A percentile compares a stretch with the other conserved stretches of the same genome.
These are phyloP conservation scores for Nymphicus hollandicus DNA, from an alignment of 2,113 vertebrate species.

Conservation along the genomic window DNA sequence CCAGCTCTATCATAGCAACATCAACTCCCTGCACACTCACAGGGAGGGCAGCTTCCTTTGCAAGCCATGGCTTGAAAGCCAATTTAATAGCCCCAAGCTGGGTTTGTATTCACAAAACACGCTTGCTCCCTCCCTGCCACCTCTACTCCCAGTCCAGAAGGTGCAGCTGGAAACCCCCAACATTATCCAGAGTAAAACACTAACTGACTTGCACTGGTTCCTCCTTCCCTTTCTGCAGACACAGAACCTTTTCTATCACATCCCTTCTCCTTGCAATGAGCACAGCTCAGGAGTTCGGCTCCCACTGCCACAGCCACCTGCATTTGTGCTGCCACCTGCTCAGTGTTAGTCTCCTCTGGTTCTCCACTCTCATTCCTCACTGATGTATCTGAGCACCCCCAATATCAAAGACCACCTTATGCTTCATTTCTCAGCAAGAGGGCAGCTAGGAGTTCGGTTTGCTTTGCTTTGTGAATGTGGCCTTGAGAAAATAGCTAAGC, in stretches of 20 bases:
- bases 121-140: neutral
- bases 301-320: neutral
- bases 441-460: neutral
- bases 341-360: neutral
- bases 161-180: neutral
- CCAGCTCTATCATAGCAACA: fast-evolving
- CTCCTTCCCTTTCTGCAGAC: neutral
- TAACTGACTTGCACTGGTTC: neutral
- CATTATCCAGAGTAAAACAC: neutral
- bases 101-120: neutral
- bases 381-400: neutral
- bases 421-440: neutral
- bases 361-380: neutral
- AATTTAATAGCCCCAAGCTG: neutral
- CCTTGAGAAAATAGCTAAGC: neutral
- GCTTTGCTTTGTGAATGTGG: neutral
- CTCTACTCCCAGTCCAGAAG: neutral
- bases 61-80: neutral
- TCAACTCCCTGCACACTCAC: neutral
- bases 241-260: neutral
- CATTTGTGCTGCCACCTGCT: neutral
- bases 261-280: neutral
- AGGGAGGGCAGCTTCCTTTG: neutral
- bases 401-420: neutral
- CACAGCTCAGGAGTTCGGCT: neutral